Conservation (phyloP, 2,888 invertebrate genomes). For the Eupithecia tripunctaria region DNA sequence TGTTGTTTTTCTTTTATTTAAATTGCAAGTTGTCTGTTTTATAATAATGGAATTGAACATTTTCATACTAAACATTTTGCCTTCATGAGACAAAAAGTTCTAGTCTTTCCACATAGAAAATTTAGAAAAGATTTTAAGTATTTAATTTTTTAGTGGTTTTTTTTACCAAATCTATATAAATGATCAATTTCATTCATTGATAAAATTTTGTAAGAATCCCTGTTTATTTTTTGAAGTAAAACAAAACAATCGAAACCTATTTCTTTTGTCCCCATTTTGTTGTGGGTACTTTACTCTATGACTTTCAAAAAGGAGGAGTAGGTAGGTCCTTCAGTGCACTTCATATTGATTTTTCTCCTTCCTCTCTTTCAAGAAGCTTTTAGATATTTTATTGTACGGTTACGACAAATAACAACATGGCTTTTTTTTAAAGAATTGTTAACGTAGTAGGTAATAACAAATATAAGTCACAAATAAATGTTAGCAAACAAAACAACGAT, state of each 20-base stretch:
- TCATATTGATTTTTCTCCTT: conserved; percentile 41
- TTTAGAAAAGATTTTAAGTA: background rate
- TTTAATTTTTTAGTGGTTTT: too few species aligned
- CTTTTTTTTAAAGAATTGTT: background rate
- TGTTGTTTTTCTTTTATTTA: background rate
- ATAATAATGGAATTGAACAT: background rate
- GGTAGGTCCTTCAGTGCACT: conserved; percentile 40
- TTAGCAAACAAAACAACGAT: background rate
- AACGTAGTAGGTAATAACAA: background rate
- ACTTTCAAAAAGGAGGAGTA: conserved; percentile 2
- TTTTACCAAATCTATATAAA: too few species aligned
- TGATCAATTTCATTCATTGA: too few species aligned
- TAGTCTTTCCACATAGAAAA: background rate
- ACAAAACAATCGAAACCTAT: background rate
- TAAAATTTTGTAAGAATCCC: background rate
- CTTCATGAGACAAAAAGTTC: background rate
- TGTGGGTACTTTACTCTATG: background rate
- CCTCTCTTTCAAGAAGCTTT: conserved; percentile 14
- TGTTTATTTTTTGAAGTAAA: background rate
- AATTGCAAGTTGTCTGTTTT: background rate
- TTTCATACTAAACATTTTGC: background rate
- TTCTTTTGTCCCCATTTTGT: background rate
- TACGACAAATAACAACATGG: background rate
- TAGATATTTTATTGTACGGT: background rate
- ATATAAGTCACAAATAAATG: background rate